phyloP scores from a whole-genome alignment of 2,888 invertebrate species.

The Ormyrus rosae region DNA sequence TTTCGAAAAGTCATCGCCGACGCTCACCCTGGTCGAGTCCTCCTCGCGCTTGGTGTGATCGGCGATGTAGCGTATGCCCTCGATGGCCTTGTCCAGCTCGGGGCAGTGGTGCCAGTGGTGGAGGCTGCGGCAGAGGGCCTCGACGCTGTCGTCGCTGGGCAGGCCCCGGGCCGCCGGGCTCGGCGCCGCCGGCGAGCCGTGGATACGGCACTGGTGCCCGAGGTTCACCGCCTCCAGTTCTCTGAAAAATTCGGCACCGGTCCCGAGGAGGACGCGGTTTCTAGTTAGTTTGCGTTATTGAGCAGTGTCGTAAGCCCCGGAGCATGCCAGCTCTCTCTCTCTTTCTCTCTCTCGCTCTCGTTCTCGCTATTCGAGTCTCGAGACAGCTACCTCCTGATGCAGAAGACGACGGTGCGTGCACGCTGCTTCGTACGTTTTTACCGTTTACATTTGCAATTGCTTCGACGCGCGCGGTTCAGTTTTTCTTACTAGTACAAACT shows the following conservation, averaged over 20 bases:
- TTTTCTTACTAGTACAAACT: too few relatives aligned
- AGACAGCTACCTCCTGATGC: too few relatives aligned
- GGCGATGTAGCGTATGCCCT: slow-evolving; percentile 93
- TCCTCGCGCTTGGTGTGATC: slow-evolving; percentile 95
- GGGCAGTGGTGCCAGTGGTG: slow-evolving; percentile 93
- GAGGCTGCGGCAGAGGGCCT: slow-evolving; percentile 80
- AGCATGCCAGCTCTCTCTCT: too few relatives aligned
- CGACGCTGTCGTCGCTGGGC: slow-evolving; percentile 77
- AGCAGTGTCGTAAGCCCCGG: too few relatives aligned
- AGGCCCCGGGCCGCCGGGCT: slow-evolving; percentile 70
- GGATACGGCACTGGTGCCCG: slow-evolving; percentile 79
- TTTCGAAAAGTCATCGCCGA: too few relatives aligned
- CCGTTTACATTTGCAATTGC: too few relatives aligned
- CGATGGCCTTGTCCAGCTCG: slow-evolving; percentile 94
- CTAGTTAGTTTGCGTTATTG: too few relatives aligned
- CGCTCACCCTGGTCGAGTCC: slow-evolving; percentile 88
- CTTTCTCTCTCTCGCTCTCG: too few relatives aligned
- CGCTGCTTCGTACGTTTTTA: too few relatives aligned
- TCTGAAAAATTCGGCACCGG: slow-evolving; percentile 67
- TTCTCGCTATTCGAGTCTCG: too few relatives aligned
- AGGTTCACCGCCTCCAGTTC: slow-evolving; percentile 79
- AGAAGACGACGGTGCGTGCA: too few relatives aligned
- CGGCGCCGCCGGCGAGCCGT: slow-evolving; percentile 71
- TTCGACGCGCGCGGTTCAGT: too few relatives aligned
- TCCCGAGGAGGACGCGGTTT: background rate